A percentile compares a stretch with the other conserved stretches of the same genome.
Evolutionary conservation across 2,888 invertebrate species (phyloP).

Genomic region (Idaea aversata): DNA sequence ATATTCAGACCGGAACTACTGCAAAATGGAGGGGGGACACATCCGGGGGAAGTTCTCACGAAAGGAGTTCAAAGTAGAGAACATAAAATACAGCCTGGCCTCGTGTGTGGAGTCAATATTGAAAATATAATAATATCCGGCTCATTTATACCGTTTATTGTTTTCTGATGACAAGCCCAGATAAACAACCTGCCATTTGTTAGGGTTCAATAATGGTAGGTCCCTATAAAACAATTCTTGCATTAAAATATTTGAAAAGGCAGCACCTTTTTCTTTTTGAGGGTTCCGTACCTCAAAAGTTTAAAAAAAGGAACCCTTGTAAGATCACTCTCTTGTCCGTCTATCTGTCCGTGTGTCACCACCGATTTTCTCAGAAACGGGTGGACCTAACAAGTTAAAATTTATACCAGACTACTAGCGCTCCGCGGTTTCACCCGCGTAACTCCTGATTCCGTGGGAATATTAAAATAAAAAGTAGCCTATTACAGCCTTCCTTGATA

Average conservation of each 20-base stretch:
- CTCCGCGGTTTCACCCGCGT: too few relatives aligned
- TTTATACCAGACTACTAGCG: too few relatives aligned
- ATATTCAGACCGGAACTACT: slow-evolving; percentile 33
- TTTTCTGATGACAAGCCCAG: not conserved
- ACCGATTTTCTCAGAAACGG: too few relatives aligned
- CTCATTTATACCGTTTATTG: not conserved
- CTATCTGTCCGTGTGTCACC: too few relatives aligned
- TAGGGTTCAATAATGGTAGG: not conserved
- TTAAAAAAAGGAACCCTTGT: too few relatives aligned
- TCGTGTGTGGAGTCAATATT: not conserved
- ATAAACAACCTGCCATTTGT: not conserved
- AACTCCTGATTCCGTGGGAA: too few relatives aligned
- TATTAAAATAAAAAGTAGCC: too few relatives aligned
- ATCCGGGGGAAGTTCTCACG: slow-evolving; percentile 21
- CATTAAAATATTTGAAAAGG: not conserved
- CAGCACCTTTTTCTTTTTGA: not conserved
- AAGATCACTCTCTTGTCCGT: too few relatives aligned
- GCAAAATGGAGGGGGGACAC: slow-evolving; percentile 13
- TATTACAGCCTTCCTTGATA: too few relatives aligned
- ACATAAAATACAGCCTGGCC: not conserved
- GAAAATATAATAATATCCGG: not conserved
- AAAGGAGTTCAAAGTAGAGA: slow-evolving; percentile 12
- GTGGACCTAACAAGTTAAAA: too few relatives aligned
- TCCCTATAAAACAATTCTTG: not conserved
- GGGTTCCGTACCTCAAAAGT: too few relatives aligned